A percentile compares a stretch with the other conserved stretches of the same genome.
phyloP scores from a whole-genome alignment of 1,140 invertebrate species.

The Temnothorax longispinosus region DNA sequence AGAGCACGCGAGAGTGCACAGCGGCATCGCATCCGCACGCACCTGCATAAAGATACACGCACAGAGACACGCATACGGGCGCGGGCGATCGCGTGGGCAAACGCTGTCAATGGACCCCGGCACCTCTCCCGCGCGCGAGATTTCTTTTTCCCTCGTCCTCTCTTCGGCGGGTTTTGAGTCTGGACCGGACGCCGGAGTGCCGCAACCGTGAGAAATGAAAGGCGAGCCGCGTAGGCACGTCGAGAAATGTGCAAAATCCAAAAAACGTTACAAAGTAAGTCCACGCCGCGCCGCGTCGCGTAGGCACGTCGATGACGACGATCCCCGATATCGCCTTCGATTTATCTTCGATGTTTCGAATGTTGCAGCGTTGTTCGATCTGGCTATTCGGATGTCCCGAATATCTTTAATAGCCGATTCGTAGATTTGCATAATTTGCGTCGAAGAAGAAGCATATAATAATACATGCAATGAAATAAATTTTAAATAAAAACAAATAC shows the following conservation, averaged over 20 bases:
- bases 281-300: conserved; percentile 5
- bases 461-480: conserved; percentile 28
- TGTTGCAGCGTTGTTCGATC: neutral
- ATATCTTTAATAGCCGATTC: conserved; percentile 42
- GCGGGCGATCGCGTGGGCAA: conserved; percentile 67
- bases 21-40: conserved; percentile 26
- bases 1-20: neutral
- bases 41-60: conserved; percentile 38
- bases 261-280: conserved; percentile 57
- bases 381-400: neutral
- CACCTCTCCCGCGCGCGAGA: conserved; percentile 46
- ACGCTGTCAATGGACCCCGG: conserved; percentile 69
- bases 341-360: conserved; percentile 23
- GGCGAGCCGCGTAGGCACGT: conserved; percentile 53
- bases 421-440: conserved; percentile 45
- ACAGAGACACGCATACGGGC: neutral
- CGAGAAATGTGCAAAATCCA: conserved; percentile 47
- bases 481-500: conserved; percentile 29
- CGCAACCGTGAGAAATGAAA: conserved; percentile 56
- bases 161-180: conserved; percentile 10
- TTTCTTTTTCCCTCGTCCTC: conserved; percentile 46
- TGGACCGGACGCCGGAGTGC: neutral
- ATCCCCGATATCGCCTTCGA: conserved; percentile 8
- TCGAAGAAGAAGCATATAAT: conserved; percentile 15
- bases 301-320: conserved; percentile 62